Conservation (phyloP, 2,888 invertebrate genomes). For the Patella pellucida region DNA sequence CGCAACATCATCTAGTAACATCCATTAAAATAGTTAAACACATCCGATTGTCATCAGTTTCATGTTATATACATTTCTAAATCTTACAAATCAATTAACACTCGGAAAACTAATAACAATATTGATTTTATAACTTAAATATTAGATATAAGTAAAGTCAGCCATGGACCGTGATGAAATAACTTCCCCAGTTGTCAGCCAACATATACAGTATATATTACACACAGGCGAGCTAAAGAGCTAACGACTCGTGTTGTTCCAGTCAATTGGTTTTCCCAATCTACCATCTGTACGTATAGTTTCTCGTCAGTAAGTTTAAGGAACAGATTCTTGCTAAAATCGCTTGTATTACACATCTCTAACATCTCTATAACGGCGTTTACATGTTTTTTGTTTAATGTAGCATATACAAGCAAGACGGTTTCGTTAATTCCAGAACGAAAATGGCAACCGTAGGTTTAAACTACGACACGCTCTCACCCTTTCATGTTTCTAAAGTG, state of each 20-base stretch:
- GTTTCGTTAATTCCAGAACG: slow-evolving; percentile 2
- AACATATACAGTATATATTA: not conserved
- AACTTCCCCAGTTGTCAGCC: not conserved
- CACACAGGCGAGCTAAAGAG: not conserved
- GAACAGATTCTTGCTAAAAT: not conserved
- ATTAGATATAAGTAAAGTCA: not conserved
- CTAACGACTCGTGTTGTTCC: not conserved
- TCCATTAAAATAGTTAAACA: too few relatives aligned
- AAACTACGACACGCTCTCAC: not conserved
- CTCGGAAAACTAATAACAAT: slow-evolving; percentile 5
- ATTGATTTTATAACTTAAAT: not conserved
- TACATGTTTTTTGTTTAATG: slow-evolving; percentile 10
- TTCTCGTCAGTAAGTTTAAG: too few relatives aligned
- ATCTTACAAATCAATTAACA: not conserved
- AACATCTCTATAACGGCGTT: slow-evolving; percentile 3
- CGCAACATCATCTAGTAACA: too few relatives aligned
- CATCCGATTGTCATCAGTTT: too few relatives aligned
- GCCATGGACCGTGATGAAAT: not conserved
- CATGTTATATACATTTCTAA: not conserved
- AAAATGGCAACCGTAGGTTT: not conserved
- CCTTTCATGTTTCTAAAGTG: slow-evolving; percentile 1
- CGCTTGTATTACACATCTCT: not conserved
- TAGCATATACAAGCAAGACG: slow-evolving; percentile 6
- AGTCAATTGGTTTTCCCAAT: not conserved
- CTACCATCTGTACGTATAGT: not conserved